Percentiles rank a stretch among this genome's conserved stretches.
Evolutionary conservation across 2,797 vertebrate genomes (phyloP).

Genomic region (Gila robusta): DNA sequence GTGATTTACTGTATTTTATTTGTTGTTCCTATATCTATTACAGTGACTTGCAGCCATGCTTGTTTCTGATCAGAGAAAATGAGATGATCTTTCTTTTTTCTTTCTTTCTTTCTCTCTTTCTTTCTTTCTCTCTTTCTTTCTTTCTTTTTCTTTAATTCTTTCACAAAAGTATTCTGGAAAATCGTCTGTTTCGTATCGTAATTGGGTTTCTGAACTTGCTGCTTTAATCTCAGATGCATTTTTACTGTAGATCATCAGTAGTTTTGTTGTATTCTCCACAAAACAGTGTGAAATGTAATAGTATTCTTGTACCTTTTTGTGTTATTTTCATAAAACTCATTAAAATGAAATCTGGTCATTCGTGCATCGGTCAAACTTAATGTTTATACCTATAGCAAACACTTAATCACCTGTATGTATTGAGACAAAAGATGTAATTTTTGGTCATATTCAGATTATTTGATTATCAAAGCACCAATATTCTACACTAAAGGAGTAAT

Average conservation of each 20-base stretch:
- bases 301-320: neutral
- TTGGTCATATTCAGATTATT: neutral
- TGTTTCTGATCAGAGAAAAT: neutral
- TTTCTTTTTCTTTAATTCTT: neutral
- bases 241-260: neutral
- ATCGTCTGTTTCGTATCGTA: neutral
- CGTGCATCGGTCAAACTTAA: too few species aligned
- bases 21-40: neutral
- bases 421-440: neutral
- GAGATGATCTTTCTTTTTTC: neutral
- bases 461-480: neutral
- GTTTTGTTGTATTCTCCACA: neutral
- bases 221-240: neutral
- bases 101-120: neutral
- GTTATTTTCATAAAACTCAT: neutral
- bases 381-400: neutral
- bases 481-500: neutral
- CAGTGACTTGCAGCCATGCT: neutral
- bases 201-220: neutral
- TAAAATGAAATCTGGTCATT: neutral
- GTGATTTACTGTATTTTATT: neutral
- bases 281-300: too few species aligned
- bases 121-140: neutral
- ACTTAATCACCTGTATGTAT: neutral
- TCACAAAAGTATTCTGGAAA: neutral